These are phyloP conservation scores for Drosophila orena DNA, from an alignment of 1,140 invertebrate species.

Conservation along the genomic window DNA sequence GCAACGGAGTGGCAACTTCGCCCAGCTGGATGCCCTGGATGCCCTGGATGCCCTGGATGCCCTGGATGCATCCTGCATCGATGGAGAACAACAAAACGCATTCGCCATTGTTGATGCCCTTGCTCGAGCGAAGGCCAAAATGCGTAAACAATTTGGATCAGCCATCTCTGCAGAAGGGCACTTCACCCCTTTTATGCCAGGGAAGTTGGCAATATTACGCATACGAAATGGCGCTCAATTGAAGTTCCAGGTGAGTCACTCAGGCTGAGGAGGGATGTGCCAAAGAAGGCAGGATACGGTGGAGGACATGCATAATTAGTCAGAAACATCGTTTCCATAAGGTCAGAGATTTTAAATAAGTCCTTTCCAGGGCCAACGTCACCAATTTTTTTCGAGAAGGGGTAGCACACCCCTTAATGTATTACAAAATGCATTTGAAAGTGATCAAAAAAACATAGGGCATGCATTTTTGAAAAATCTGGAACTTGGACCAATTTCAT, in stretches of 20 bases:
- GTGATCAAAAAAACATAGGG: neutral
- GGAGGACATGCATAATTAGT: constrained; percentile 30
- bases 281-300: no score
- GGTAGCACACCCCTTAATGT: neutral
- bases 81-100: constrained; percentile 17
- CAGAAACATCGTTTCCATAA: constrained; percentile 38
- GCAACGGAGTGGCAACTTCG: neutral
- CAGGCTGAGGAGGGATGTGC: neutral
- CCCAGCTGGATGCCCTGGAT: constrained; percentile 2
- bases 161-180: neutral
- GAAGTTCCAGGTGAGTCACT: constrained; percentile 1
- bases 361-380: constrained; percentile 18
- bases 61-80: constrained; percentile 6
- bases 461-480: no score
- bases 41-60: no score
- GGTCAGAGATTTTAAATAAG: constrained; percentile 24
- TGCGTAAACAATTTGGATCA: constrained; percentile 57
- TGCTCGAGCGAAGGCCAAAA: constrained; percentile 45
- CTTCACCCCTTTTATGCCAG: neutral
- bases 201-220: neutral
- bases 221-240: neutral
- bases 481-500: no score
- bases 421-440: no score
- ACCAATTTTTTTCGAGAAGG: constrained; percentile 11
- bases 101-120: constrained; percentile 23